Evolutionary conservation across 2,888 invertebrate species (phyloP).

Genomic region (Heliconius sara): DNA sequence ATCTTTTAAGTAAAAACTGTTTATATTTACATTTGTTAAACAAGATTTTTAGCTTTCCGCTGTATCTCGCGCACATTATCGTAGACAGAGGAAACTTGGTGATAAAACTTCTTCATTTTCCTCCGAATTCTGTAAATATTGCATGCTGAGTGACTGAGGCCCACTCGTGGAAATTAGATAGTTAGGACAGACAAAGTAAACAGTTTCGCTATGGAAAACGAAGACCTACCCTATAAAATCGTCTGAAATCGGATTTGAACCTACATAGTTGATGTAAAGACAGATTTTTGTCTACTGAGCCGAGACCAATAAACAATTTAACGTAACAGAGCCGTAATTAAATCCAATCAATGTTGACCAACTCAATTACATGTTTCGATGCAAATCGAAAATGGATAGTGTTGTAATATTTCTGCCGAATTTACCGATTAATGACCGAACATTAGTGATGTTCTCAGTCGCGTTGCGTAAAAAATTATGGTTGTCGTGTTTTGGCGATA

Average conservation of each 20-base stretch:
- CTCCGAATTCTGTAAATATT: too few relatives aligned
- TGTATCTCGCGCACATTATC: too few relatives aligned
- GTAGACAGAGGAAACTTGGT: too few relatives aligned
- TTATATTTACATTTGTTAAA: slow-evolving; percentile 1
- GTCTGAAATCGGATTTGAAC: background rate
- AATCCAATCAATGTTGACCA: slow-evolving; percentile 49
- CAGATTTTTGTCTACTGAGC: too few relatives aligned
- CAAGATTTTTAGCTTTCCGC: background rate
- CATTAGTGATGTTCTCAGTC: slow-evolving; percentile 36
- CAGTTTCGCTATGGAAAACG: too few relatives aligned
- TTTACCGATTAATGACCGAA: slow-evolving; percentile 36
- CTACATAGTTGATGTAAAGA: background rate
- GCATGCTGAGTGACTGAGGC: too few relatives aligned
- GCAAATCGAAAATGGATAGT: slow-evolving; percentile 56
- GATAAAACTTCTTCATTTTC: too few relatives aligned
- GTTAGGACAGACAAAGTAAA: too few relatives aligned
- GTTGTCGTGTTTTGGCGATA: slow-evolving; percentile 12
- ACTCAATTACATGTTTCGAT: slow-evolving; percentile 54
- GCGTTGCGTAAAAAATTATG: slow-evolving; percentile 32
- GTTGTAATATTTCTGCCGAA: slow-evolving; percentile 49
- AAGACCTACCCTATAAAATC: background rate
- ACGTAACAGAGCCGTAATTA: slow-evolving; percentile 31
- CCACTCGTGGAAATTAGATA: too few relatives aligned
- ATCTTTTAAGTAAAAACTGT: background rate
- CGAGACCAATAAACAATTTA: background rate